Evolutionary conservation across 64 coral and sea anemone species (phyloP), one percentile per base, ranked within the genome.

Genomic region (Orbicella faveolata): DNA sequence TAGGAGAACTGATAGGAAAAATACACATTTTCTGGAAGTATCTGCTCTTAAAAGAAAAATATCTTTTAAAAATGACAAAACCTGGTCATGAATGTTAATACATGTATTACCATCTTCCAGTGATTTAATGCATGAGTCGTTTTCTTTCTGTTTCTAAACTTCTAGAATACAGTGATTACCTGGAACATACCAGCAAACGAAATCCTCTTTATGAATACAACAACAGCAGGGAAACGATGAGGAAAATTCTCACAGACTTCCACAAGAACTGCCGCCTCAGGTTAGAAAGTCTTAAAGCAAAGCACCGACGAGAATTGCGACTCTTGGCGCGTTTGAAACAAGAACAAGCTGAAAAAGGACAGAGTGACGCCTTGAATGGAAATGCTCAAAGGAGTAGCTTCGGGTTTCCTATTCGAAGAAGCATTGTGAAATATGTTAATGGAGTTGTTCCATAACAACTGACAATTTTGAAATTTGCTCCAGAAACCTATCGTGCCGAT

Each of bases 201-300:
- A 66, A 94, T 17, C 75, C 17, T 19, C 51, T 81, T 4, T 53
- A 75, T 21, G 77, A 73, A 15, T 91, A 94, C 67, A 75, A 63
- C 15, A 84, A 91, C 67, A 94, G 82, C 57, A 91, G 89, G 74
- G 88, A 94, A 39, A 73, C 89, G 5, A 94, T 98, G 89, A 64
- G 83, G 36, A 83, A 34, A 36, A 89, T 98, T 18, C 64, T 98
- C 2, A 52, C 77, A 76, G 92, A 92, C 16, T 98, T 94, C 73
- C 87, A 98, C 23, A 80, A 66, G 25, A 98, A 89, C 55, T 98
- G 96, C 79, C 53, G 78, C 10, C 20, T 61, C 0, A 88, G 76
- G n/a, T 51, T 90, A 21, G 82, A 74, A 74, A 83, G 70, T 72
- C 87, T 98, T 23, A 86, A 90, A 74, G 86, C 44, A 17, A 98